phyloP scores from a whole-genome alignment of 2,797 vertebrate genomes.

The Chaenodraco wilsoni region DNA sequence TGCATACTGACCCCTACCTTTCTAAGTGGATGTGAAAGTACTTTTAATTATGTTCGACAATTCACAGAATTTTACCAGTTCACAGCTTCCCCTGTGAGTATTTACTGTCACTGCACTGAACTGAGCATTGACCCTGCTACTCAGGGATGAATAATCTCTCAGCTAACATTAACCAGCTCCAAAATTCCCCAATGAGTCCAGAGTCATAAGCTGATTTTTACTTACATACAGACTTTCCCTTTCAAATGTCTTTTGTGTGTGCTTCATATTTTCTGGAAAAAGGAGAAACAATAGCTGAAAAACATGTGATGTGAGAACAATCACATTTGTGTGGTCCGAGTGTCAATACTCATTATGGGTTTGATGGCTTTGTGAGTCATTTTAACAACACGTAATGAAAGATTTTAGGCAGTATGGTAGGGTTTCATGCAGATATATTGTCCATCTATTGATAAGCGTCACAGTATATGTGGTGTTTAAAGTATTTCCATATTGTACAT shows the following conservation, averaged over 20 bases:
- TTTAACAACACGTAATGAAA: constrained; percentile 8
- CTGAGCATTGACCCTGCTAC: constrained; percentile 41
- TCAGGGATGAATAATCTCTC: constrained; percentile 61
- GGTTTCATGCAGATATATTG: constrained; percentile 1
- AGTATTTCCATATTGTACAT: not conserved
- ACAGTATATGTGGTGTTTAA: not conserved
- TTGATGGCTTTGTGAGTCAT: constrained; percentile 4
- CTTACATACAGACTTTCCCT: constrained; percentile 44
- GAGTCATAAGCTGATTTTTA: constrained; percentile 33
- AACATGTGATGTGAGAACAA: constrained; percentile 26
- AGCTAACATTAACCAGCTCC: constrained; percentile 34
- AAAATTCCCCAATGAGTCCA: constrained; percentile 63
- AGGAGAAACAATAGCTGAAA: constrained; percentile 29
- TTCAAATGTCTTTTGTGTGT: constrained; percentile 15
- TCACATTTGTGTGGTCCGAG: constrained; percentile 4
- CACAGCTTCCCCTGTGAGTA: constrained; percentile 43
- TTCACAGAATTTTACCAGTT: constrained; percentile 49
- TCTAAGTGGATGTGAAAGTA: constrained; percentile 67
- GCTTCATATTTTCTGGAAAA: constrained; percentile 26
- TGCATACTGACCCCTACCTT: not conserved
- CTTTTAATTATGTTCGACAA: constrained; percentile 55
- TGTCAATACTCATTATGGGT: constrained; percentile 4
- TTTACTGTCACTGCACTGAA: constrained; percentile 60
- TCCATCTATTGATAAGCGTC: not conserved
- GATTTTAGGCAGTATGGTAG: not conserved